Evolutionary conservation across 2,797 vertebrate species (phyloP), one percentile per base, ranked within the genome.

Genomic region (Scolopax rusticola): DNA sequence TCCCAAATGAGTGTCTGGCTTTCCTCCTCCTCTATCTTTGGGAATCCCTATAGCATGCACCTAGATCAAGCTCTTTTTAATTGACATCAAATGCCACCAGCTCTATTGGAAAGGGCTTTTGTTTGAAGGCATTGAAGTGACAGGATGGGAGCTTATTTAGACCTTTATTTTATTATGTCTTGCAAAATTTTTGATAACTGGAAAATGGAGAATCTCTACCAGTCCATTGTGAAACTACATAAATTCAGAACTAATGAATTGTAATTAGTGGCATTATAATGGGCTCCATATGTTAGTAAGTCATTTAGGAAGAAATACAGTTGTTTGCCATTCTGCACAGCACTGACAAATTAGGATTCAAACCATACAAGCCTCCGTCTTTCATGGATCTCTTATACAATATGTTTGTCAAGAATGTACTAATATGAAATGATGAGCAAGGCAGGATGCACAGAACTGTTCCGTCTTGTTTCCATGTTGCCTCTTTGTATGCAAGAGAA

Each of bases 231-330:
- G 89, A 94, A 95, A 93, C 80, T 51, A 69, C 61, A 74, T 88
- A 96, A 96, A 96, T 94, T 85, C 74, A 88, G 76, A 95, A 87
- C 81, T 96, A 97, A 94, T 97, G 97, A 94, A 95, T 95, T 92
- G 80, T 93, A 96, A 97, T 97, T 97, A 96, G 84, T 25, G 23
- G 87, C 83, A 89, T 41, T 70, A 4, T 77, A 94, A 91, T 94
- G 65, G 61, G 45, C 83, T 96, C 94, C 97, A 84, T 84, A 85
- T 83, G 96, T 88, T 78, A 85, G 30, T 21, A 54, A 94, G 40
- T 63, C 67, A 65, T 95, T 95, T 92, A 93, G 91, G 90, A 92
- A 90, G 78, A 94, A 96, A 74, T 43, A 74, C 45, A 88, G 70
- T 91, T 95, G 82, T 94, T 71, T 88, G 57, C 83, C 82, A 75